Conservation (phyloP, 2,797 vertebrate species). For the Eulemur mongoz region DNA sequence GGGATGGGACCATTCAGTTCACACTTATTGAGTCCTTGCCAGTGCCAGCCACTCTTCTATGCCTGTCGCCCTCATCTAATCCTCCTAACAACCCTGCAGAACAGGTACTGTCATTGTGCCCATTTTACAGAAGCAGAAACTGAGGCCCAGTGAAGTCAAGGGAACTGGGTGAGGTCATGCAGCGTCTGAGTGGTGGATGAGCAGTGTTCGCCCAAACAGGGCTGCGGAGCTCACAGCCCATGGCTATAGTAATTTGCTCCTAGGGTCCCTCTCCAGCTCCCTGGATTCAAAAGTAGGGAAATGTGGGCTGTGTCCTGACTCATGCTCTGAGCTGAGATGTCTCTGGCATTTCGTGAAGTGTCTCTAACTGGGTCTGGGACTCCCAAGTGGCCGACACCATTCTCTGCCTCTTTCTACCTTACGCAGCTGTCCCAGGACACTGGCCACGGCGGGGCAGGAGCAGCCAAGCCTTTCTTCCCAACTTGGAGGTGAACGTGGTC, state of each 20-base stretch:
- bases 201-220: neutral
- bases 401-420: neutral
- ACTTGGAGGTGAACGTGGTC: neutral
- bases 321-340: neutral
- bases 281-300: neutral
- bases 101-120: neutral
- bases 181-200: neutral
- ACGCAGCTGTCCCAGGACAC: neutral
- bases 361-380: neutral
- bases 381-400: rapidly evolving
- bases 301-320: neutral
- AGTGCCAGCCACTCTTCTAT: neutral
- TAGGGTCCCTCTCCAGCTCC: neutral
- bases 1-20: neutral
- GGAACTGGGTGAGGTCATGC: neutral
- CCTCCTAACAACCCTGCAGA: neutral
- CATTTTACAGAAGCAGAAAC: neutral
- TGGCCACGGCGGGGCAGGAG: neutral
- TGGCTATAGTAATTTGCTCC: neutral
- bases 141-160: neutral
- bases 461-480: neutral
- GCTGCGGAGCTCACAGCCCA: neutral
- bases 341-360: neutral
- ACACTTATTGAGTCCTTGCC: neutral
- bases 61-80: too few species aligned